Base-by-base conservation (phyloP, 1,140 invertebrate species). In the Muscidifurax raptorellus region DNA sequence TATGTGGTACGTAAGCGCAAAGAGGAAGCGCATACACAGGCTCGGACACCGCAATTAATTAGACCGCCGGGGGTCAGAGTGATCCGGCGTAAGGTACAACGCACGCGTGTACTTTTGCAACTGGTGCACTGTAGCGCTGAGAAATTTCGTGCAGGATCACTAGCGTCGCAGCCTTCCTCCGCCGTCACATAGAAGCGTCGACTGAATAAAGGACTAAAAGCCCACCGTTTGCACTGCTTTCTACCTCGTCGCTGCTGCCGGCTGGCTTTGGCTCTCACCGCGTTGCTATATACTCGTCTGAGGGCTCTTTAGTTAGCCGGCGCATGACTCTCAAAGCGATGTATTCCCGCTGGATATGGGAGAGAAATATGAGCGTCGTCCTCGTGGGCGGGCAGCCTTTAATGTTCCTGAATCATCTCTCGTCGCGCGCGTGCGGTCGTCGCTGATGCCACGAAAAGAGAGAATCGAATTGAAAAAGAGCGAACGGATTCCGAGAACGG, bases 181-280 rank as follows among this genome's bases (percentile, higher is more conserved):
- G 52, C 22, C 52, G 36, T 40, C 36, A 40, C 36, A 59, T 22
- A 59, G 3, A 22, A 59, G 52, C 4, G 22, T n/a, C 52, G 75
- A 78, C 12, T 78, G 76, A 78, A 78, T 78, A 78, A 78, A 59
- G 52, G 76, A 78, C 74, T n/a, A 32, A 64, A 78, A 78, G 76
- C 76, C 18, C 27, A 22, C 28, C 52, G 64, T 78, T 78, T 78
- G 52, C 27, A 52, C 74, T 76, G 40, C 40, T 7, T 74, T 40
- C 71, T 40, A 0, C 32, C 74, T 44, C 22, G 52, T 59, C 52
- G 18, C 52, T 15, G 52, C 18, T 13, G 44, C n/a, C n/a, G 44
- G 32, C 36, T 10, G 10, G 36, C 36, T 76, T 47, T 76, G n/a
- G 36, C 27, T 76, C 40, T 59, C 52, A 22, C 44, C 15, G 13